Conservation (phyloP, 2,888 invertebrate species). For the Physocephala rufipes region DNA sequence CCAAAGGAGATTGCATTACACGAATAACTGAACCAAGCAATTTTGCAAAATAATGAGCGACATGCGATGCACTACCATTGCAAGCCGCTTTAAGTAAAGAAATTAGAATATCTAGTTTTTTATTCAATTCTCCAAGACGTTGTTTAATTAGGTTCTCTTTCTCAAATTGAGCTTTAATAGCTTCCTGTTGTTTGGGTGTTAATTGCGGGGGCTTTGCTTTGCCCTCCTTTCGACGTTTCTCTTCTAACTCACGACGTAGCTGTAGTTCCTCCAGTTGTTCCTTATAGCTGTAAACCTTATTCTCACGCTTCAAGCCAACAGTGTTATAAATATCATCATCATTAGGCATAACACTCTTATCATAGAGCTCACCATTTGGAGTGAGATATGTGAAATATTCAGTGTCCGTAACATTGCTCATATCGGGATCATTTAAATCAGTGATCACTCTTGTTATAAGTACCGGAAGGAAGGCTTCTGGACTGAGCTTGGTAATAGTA, state of each 20-base stretch:
- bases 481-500: constrained; percentile 73
- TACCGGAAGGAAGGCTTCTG: constrained; percentile 73
- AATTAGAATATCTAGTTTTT: constrained; percentile 56
- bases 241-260: constrained; percentile 89
- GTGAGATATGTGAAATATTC: constrained; percentile 84
- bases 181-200: constrained; percentile 92
- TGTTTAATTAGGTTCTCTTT: constrained; percentile 84
- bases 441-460: constrained; percentile 72
- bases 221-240: constrained; percentile 83
- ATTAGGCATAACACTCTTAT: constrained; percentile 80
- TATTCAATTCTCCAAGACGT: constrained; percentile 71
- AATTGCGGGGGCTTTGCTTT: constrained; percentile 78
- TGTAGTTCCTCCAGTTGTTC: constrained; percentile 96
- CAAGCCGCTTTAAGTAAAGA: constrained; percentile 60
- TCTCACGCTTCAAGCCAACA: constrained; percentile 86
- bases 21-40: constrained; percentile 57
- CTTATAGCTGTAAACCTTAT: constrained; percentile 95
- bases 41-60: constrained; percentile 58
- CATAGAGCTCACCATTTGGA: constrained; percentile 90
- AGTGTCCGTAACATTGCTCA: constrained; percentile 78
- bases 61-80: constrained; percentile 57
- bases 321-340: constrained; percentile 60
- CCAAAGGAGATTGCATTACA: constrained; percentile 78
- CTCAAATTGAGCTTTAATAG: constrained; percentile 83
- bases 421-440: constrained; percentile 72